Base-by-base conservation (phyloP, 1,140 invertebrate genomes). In the Cylas formicarius region DNA sequence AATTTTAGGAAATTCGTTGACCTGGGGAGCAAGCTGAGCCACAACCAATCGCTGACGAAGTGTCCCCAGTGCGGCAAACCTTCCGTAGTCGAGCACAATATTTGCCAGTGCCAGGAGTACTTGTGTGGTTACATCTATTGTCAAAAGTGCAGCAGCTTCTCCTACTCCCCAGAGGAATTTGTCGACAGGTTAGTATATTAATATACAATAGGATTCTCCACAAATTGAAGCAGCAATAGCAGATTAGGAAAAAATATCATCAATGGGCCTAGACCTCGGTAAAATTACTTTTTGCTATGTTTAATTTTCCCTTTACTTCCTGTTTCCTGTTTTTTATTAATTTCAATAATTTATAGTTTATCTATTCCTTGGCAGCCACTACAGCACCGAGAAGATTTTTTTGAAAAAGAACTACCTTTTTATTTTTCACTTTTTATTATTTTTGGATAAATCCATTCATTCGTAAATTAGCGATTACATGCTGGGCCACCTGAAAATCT, bases 111-210 rank as follows among this genome's bases (percentile, higher is more conserved):
- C 16, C 52, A 61, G 26, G 36, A 55, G 3, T 14, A 38, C 14
- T 49, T 38, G 2, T 61, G 59, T 37, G 55, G 52, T 3, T 57
- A 51, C 37, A 61, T 59, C 31, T 51, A 43, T 26, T 61, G 59
- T 37, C 48, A 45, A 21, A 50, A 54, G 17, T 61, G 59, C 37
- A 28, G 48, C 11, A 56, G 55, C 32, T 56, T 45, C 24, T 38
- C 57, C 1, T 50, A 45, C 10, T 49, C 50, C 13, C 49, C 53
- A 10, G 40, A 55, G 24, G 42, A 56, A 27, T 61, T 61, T 37
- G 39, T 39, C 18, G 59, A 61, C 39, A 51, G 47, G 41, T 60
- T 17, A 39, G 36, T 44, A 21, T 21, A 17, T 7, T 20, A 2
- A 29, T 11, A 14, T 38, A 14, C 27, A 28, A 5, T 4, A 28